Percentiles rank a stretch among this genome's conserved stretches.
These are phyloP conservation scores for Stenchaetothrips biformis DNA, from an alignment of 2,888 invertebrate genomes.

Conservation along the genomic window DNA sequence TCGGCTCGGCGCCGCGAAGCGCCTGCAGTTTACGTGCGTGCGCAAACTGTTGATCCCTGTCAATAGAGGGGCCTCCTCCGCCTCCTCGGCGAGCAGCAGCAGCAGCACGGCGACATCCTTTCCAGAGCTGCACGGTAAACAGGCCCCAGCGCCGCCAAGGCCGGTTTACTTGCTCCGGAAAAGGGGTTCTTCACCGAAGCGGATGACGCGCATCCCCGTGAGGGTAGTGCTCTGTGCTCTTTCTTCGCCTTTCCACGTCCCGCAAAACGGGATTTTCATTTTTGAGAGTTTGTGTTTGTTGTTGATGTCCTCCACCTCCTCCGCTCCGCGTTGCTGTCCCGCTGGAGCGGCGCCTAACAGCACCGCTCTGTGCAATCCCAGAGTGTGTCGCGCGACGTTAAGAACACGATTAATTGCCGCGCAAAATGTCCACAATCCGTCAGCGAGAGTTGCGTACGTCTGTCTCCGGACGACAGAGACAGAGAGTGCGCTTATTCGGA, in stretches of 20 bases:
- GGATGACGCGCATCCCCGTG: too few relatives aligned
- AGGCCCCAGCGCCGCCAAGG: background rate
- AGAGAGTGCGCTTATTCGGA: too few relatives aligned
- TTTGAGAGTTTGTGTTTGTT: too few relatives aligned
- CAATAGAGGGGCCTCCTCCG: background rate
- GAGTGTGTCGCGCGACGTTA: background rate
- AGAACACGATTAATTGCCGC: slow-evolving; percentile 18
- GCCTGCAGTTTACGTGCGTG: background rate
- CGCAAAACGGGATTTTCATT: background rate
- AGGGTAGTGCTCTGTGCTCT: too few relatives aligned
- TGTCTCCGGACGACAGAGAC: too few relatives aligned
- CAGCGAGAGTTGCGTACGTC: background rate
- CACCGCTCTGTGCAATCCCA: background rate
- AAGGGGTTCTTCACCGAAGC: background rate
- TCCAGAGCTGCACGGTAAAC: background rate
- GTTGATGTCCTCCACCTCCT: too few relatives aligned
- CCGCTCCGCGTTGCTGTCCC: too few relatives aligned
- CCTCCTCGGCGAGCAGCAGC: background rate
- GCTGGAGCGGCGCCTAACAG: background rate
- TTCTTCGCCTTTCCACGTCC: too few relatives aligned
- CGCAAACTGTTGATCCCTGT: slow-evolving; percentile 6
- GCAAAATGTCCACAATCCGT: background rate
- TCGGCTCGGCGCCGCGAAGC: background rate
- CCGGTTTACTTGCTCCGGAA: background rate
- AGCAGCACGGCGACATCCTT: background rate